Evolutionary conservation across 2,888 invertebrate species (phyloP).

Genomic region (Diarsia rubi): DNA sequence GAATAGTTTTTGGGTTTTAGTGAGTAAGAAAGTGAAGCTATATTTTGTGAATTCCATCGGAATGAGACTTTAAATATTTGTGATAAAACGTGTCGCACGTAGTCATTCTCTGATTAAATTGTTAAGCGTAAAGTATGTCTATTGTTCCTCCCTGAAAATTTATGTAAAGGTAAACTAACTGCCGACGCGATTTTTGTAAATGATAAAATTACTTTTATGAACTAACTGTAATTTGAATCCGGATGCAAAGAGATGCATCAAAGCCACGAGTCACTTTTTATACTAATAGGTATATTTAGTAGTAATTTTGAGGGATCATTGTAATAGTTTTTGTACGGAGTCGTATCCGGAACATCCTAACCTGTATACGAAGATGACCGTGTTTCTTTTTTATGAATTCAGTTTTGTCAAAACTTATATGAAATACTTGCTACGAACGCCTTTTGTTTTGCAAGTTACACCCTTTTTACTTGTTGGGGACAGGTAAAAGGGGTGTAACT

Average conservation of each 20-base stretch:
- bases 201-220: background rate
- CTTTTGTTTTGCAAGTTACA: no score
- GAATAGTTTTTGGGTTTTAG: background rate
- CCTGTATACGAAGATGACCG: background rate
- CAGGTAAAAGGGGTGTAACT: background rate
- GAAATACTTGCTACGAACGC: no score
- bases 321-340: background rate
- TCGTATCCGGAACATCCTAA: background rate
- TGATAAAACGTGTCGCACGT: constrained; percentile 1
- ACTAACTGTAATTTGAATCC: background rate
- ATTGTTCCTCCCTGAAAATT: constrained; percentile 18
- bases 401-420: background rate
- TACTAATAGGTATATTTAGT: background rate
- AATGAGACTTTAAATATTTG: constrained; percentile 10
- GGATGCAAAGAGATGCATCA: background rate
- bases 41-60: constrained; percentile 9
- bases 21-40: background rate
- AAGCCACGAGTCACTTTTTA: background rate
- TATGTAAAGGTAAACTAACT: constrained; percentile 36
- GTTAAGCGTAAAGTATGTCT: constrained; percentile 4
- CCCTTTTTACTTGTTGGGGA: no score
- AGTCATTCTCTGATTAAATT: constrained; percentile 11
- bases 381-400: background rate
- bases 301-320: background rate
- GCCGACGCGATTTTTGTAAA: constrained; percentile 24